Evolutionary conservation across 2,888 invertebrate species (phyloP), one percentile per base, ranked within the genome.

Genomic region (Tanypteryx hageni): DNA sequence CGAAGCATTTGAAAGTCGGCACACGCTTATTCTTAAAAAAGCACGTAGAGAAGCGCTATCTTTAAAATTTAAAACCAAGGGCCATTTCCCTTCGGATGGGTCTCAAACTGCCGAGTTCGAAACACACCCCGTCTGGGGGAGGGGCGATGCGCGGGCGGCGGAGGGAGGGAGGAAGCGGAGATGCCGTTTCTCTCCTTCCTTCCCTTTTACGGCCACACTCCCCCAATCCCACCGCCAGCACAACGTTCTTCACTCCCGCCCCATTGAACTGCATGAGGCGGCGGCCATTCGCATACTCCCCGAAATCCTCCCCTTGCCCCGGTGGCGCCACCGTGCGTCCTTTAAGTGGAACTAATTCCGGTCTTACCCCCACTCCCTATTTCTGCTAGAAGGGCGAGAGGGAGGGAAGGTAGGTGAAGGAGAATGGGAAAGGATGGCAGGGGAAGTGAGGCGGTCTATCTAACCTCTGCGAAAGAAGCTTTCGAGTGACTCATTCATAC

Each of bases 321-420:
- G 11, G 58, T 89, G 89, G 89, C 89, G 64, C 89, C 56, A n/a
- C 61, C 44, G 13, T n/a, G 89, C 89, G 89, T 58, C 89, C 89
- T 64, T 44, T 86, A 61, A 86, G 86, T 86, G 86, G 59, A 61
- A 56, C 89, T 89, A 89, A 89, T 89, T 89, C 89, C 31, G 61
- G 13, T 86, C 61, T 59, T 61, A 61, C 85, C 85, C 58, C 85
- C 59, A 27, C 86, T 83, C 57, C n/a, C n/a, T 57, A 57, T 56
- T 44, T 57, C 83, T 44, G 44, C 57, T 16, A 44, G 56, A 44
- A 31, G 14, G 31, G 44, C 9, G 31, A 14, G 82, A 14, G 7
- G 44, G 82, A 27, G 44, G 31, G 44, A 31, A 18, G 31, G 4
- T 27, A 7, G 81, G n/a, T 14, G 31, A 44, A 44, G n/a, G n/a